Percentiles rank a stretch among this genome's conserved stretches.
phyloP scores from a whole-genome alignment of 2,888 invertebrate genomes.

The Oscheius myriophilus region DNA sequence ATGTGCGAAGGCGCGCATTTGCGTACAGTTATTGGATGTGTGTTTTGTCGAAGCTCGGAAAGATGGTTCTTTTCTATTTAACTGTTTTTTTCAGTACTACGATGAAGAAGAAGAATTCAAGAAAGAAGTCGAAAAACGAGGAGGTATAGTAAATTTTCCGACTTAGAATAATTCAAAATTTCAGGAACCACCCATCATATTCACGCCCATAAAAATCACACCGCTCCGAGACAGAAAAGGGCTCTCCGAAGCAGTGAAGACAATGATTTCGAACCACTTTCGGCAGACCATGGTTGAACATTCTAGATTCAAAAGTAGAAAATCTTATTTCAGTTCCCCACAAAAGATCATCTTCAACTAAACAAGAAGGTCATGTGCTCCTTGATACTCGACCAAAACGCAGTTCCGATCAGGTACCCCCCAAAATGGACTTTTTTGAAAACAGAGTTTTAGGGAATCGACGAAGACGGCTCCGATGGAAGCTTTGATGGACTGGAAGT shows the following conservation, averaged over 20 bases:
- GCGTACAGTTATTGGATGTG: too few relatives aligned
- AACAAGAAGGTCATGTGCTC: too few relatives aligned
- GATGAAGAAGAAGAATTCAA: conserved; percentile 9
- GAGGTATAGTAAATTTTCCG: too few relatives aligned
- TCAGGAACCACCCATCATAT: conserved; percentile 3
- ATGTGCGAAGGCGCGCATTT: too few relatives aligned
- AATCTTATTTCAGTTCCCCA: conserved; percentile 5
- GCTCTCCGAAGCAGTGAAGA: conserved; percentile 16
- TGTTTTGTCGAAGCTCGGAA: too few relatives aligned
- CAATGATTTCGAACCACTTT: conserved; percentile 4
- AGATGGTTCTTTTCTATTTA: too few relatives aligned
- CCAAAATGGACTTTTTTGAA: too few relatives aligned
- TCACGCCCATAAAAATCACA: conserved; percentile 4
- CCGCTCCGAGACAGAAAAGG: conserved; percentile 4
- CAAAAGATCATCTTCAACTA: not conserved
- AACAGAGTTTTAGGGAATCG: not conserved
- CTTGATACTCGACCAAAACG: too few relatives aligned
- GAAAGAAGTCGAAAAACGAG: conserved; percentile 8
- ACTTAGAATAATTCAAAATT: too few relatives aligned
- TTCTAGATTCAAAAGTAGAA: not conserved
- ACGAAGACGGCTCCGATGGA: conserved; percentile 13
- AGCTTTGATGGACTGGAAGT: conserved; percentile 24
- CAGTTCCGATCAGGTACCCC: too few relatives aligned
- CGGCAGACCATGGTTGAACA: conserved; percentile 7
- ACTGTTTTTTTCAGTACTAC: conserved; percentile 5